A percentile compares a stretch with the other conserved stretches of the same genome.
phyloP scores from a whole-genome alignment of 2,113 vertebrate genomes.

The Lonchura striata region DNA sequence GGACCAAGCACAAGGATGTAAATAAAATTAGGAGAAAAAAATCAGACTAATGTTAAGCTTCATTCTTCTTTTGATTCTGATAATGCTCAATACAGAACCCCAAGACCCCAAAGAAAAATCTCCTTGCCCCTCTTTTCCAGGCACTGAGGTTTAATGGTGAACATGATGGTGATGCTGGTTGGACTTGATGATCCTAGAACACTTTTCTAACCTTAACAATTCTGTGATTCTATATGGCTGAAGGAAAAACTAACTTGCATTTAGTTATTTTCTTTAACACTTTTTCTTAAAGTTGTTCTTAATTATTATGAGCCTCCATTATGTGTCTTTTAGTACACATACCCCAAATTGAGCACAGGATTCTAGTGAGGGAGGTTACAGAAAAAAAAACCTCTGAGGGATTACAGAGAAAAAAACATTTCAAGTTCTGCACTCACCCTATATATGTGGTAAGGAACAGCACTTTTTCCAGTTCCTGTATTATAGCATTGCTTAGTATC shows the following conservation, averaged over 20 bases:
- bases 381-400: not conserved
- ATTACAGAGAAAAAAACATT: not conserved
- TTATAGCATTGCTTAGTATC: not conserved
- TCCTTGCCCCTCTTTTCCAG: not conserved
- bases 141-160: not conserved
- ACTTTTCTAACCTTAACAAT: not conserved
- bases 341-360: not conserved
- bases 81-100: not conserved
- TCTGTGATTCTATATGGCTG: not conserved
- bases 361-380: not conserved
- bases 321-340: rapidly evolving
- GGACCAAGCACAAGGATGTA: not conserved
- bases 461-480: not conserved
- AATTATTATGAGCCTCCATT: not conserved
- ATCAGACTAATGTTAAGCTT: not conserved
- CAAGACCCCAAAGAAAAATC: not conserved
- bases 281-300: not conserved
- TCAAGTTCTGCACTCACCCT: not conserved
- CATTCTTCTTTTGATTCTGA: not conserved
- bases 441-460: not conserved
- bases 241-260: not conserved
- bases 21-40: not conserved
- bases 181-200: not conserved
- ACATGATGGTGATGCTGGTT: not conserved
- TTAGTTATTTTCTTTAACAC: not conserved